Base-by-base conservation (phyloP, 2,888 invertebrate species). In the Eupelmus urozonus region DNA sequence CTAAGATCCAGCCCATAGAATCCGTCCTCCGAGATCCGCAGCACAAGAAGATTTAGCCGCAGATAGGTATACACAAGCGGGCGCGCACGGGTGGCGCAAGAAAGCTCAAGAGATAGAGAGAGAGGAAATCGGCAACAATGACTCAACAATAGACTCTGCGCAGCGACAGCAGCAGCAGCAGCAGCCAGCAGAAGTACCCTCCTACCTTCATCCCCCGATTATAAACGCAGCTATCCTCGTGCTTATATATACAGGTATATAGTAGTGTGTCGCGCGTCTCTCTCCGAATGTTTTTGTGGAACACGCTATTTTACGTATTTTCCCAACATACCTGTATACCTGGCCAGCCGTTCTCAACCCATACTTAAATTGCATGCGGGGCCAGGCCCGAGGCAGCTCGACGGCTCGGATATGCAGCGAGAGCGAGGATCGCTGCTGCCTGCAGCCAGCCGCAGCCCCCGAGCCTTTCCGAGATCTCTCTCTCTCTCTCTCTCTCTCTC, bases 61-160 rank as follows among this genome's bases (percentile, higher is more conserved):
- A 67, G 65, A 73, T 55, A 66, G 1, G 18, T 51, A 20, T 27
- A 55, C 51, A 9, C 34, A 5, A 5, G 34, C 34, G 34, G 34
- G 34, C 3, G 5, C 9, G 5, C 16, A 42, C 27, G 55, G 65
- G 45, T 63, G 53, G 40, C 27, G 25, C 40, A 11, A 65, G 66
- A 34, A 40, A 20, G 27, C 1, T 23, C 53, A 13, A 53, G 29
- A 27, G 83, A 85, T 81, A 81, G 78, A 34, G 34, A 55, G 20
- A 82, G 83, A 83, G 85, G 85, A 82, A 87, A 86, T 86, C 86
- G 82, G 83, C 86, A 86, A 88, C 87, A 88, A 88, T 87, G 87
- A 87, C 83, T 80, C 82, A 85, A 88, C 87, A 86, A 88, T 87
- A 84, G 82, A 80, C 65, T 18, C 53, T 53, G n/a, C 53, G 34